Percentiles rank a stretch among this genome's conserved stretches.
Evolutionary conservation across 2,113 vertebrate genomes (phyloP).

Genomic region (Eublepharis macularius): DNA sequence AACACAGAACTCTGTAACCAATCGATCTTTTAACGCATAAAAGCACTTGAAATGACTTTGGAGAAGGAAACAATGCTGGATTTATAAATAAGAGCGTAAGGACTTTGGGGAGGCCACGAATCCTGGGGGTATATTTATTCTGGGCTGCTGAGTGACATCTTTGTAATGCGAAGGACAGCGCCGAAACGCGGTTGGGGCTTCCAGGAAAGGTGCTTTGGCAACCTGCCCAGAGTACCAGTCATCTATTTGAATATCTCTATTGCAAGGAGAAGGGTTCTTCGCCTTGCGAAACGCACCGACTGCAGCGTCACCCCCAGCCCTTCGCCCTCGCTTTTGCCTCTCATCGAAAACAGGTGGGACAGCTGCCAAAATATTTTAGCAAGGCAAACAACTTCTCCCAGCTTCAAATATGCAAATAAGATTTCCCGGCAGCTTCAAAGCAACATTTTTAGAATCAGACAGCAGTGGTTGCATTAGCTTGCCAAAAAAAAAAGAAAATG

Average conservation of each 20-base stretch:
- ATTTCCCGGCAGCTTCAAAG: slow-evolving; percentile 13
- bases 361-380: slow-evolving; percentile 34
- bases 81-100: fast-evolving
- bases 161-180: slow-evolving; percentile 29
- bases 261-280: background rate
- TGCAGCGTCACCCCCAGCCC: background rate
- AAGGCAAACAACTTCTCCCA: slow-evolving; percentile 33
- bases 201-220: slow-evolving; percentile 27
- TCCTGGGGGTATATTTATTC: slow-evolving; percentile 24
- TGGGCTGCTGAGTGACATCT: background rate
- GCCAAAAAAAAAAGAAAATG: background rate
- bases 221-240: slow-evolving; percentile 9
- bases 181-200: slow-evolving; percentile 1
- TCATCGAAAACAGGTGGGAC: slow-evolving; percentile 27
- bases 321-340: background rate
- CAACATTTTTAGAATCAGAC: background rate
- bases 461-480: background rate
- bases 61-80: background rate
- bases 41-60: background rate
- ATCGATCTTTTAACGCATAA: background rate
- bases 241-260: slow-evolving; percentile 29
- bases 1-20: background rate
- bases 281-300: background rate
- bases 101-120: background rate
- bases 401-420: slow-evolving; percentile 33